These are phyloP conservation scores for Xanthostigma xanthostigma DNA, from an alignment of 2,888 invertebrate genomes.

Conservation along the genomic window DNA sequence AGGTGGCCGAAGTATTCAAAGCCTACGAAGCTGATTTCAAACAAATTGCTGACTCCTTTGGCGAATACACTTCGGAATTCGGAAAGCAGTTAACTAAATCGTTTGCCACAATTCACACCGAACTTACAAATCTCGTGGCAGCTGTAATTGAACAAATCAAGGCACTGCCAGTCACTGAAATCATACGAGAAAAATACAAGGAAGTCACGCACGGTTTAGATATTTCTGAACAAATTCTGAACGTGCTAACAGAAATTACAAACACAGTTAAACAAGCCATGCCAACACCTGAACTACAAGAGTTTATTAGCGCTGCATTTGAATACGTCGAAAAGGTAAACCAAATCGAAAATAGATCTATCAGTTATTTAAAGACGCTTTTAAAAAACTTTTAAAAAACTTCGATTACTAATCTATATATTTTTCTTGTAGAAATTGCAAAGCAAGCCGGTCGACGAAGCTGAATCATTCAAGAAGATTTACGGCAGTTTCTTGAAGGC, in stretches of 20 bases:
- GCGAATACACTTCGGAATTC: constrained; percentile 34
- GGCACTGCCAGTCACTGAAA: constrained; percentile 35
- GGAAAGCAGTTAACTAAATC: constrained; percentile 7
- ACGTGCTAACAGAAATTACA: constrained; percentile 37
- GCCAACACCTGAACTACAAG: constrained; percentile 46
- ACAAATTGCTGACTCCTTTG: constrained; percentile 36
- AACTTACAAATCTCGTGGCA: constrained; percentile 29
- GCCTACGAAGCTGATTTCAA: constrained; percentile 51
- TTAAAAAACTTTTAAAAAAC: not conserved
- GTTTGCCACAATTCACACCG: constrained; percentile 26
- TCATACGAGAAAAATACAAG: constrained; percentile 30
- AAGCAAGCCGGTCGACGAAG: constrained; percentile 43
- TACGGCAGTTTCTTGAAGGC: constrained; percentile 39
- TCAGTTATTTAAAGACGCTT: not conserved
- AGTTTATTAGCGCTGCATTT: constrained; percentile 40
- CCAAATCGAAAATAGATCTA: not conserved
- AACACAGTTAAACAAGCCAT: constrained; percentile 38
- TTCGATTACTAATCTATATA: constrained; percentile 1
- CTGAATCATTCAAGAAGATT: constrained; percentile 44
- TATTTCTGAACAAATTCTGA: constrained; percentile 40
- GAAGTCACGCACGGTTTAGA: constrained; percentile 23
- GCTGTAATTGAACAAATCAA: constrained; percentile 34
- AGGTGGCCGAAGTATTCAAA: constrained; percentile 40
- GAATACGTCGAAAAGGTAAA: constrained; percentile 47
- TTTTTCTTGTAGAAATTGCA: constrained; percentile 35